phyloP scores from a whole-genome alignment of 2,113 vertebrate genomes.

The Scalopus aquaticus region DNA sequence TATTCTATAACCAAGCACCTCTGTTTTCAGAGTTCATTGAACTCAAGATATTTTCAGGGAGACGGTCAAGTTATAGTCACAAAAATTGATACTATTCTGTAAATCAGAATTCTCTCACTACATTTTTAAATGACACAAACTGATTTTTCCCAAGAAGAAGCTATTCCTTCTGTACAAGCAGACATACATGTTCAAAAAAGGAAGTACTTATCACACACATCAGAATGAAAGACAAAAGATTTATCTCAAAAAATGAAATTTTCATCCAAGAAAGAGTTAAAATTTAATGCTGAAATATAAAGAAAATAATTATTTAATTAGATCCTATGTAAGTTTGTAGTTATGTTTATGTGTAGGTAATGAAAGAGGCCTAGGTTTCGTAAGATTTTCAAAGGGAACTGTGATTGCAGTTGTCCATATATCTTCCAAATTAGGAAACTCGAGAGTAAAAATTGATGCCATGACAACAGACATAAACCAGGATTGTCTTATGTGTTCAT shows the following conservation, averaged over 20 bases:
- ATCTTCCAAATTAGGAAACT: conserved; percentile 1
- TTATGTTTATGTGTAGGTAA: background rate
- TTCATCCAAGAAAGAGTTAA: background rate
- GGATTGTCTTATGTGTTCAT: background rate
- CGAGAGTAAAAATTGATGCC: conserved; percentile 16
- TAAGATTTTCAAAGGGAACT: conserved; percentile 28
- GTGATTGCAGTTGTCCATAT: background rate
- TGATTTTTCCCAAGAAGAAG: background rate
- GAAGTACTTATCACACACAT: background rate
- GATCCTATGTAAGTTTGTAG: background rate
- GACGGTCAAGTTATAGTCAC: background rate
- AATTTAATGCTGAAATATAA: background rate
- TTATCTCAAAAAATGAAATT: background rate
- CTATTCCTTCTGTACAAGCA: conserved; percentile 10
- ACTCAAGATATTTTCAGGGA: background rate
- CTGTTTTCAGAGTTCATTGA: conserved; percentile 8
- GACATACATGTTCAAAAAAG: background rate
- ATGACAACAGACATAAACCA: background rate
- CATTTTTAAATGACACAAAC: background rate
- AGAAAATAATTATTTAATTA: background rate
- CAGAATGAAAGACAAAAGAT: conserved; percentile 17
- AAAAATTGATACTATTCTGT: background rate
- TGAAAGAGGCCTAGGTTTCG: background rate
- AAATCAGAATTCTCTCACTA: conserved; percentile 7
- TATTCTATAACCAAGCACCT: background rate